Conservation (phyloP, 2,888 invertebrate genomes). For the Ophion ventricosus region DNA sequence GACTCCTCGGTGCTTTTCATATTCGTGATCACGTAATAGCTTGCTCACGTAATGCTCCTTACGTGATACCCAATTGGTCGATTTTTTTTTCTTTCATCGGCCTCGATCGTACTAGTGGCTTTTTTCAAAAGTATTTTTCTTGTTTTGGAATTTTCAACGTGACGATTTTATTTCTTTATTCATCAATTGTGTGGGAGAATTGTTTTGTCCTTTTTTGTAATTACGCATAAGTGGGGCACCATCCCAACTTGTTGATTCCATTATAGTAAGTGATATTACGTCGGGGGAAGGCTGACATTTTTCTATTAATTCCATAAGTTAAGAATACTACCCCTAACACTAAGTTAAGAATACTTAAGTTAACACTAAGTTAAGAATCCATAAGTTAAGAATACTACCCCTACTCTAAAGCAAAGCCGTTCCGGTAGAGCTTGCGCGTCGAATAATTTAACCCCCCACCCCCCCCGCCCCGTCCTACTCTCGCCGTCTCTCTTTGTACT, state of each 20-base stretch:
- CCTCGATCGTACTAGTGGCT: neutral
- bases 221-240: neutral
- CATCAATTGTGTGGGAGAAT: neutral
- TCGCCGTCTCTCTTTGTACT: neutral
- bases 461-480: neutral
- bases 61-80: constrained; percentile 13
- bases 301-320: too few relatives aligned
- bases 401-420: neutral
- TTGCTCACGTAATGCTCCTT: neutral
- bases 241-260: too few relatives aligned
- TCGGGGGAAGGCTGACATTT: too few relatives aligned
- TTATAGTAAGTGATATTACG: too few relatives aligned
- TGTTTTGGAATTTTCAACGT: neutral
- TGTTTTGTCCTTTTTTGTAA: neutral
- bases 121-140: neutral
- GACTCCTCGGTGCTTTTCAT: constrained; percentile 25
- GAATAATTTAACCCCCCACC: neutral
- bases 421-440: too few relatives aligned
- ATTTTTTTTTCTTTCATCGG: neutral
- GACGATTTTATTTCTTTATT: neutral
- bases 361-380: too few relatives aligned
- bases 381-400: too few relatives aligned
- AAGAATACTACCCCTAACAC: too few relatives aligned
- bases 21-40: constrained; percentile 28
- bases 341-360: too few relatives aligned